A percentile compares a stretch with the other conserved stretches of the same genome.
phyloP scores from a whole-genome alignment of 2,888 invertebrate genomes.

The Raillietiella orientalis region DNA sequence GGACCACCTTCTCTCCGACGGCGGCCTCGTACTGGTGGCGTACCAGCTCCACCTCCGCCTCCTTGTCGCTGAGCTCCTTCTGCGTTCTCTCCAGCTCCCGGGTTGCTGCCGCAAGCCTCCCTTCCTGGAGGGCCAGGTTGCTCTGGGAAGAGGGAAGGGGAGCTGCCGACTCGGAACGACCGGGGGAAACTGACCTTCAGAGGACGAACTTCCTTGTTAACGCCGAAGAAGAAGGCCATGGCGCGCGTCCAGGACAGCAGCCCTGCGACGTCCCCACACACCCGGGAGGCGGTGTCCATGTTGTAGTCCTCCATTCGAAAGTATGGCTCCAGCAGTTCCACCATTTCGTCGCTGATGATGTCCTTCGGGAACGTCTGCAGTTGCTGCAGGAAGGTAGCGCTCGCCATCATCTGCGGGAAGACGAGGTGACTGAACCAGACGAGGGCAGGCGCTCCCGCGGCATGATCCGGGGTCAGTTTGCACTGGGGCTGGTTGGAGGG shows the following conservation, averaged over 20 bases:
- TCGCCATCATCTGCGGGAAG: conserved; percentile 52
- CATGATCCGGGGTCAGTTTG: too few species aligned
- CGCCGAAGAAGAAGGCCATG: conserved; percentile 78
- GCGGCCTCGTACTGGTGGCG: conserved; percentile 79
- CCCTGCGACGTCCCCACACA: conserved; percentile 88
- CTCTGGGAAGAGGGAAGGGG: background rate
- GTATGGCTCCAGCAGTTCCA: conserved; percentile 64
- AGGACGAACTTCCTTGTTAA: conserved; percentile 83
- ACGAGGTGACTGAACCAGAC: too few species aligned
- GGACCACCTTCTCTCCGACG: conserved; percentile 59
- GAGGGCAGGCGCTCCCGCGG: too few species aligned
- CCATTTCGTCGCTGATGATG: conserved; percentile 86
- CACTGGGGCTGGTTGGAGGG: too few species aligned
- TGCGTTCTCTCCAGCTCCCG: conserved; percentile 62
- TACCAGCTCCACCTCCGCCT: conserved; percentile 55
- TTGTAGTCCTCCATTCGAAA: conserved; percentile 47
- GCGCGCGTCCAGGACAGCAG: conserved; percentile 83
- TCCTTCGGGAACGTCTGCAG: conserved; percentile 85
- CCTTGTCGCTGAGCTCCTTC: conserved; percentile 56
- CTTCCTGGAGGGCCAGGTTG: conserved; percentile 48
- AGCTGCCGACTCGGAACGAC: background rate
- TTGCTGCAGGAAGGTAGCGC: conserved; percentile 61
- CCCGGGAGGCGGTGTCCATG: conserved; percentile 79
- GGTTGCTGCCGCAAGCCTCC: conserved; percentile 57
- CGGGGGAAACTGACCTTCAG: conserved; percentile 23